Evolutionary conservation across 2,888 invertebrate genomes (phyloP), one percentile per base, ranked within the genome.

Genomic region (Hyalella azteca): DNA sequence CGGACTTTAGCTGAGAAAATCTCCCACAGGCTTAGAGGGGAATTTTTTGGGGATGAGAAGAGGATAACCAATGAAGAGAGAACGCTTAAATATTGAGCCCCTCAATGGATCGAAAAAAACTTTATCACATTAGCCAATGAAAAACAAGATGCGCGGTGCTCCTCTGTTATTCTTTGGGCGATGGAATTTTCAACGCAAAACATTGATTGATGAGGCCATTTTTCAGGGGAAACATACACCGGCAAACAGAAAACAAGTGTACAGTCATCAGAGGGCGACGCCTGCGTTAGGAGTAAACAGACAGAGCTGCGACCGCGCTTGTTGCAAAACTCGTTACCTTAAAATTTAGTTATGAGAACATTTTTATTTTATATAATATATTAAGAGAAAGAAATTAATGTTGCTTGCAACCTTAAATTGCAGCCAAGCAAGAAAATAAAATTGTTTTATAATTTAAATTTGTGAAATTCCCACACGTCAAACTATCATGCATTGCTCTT

Each of bases 91-190:
- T 66, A 66, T 32, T 36, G 66, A 32, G 66, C 36, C 66, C 66
- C 36, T 66, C 66, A 66, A 66, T 66, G 36, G 66, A 32, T 66
- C 66, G n/a, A 36, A 32, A 66, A 66, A 66, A 66, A 66, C 66
- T 66, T 66, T 66, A 66, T 66, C 36, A 66, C 66, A 66, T 66
- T 66, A 66, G 66, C 66, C 66, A 36, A 66, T 66, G 66, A 66
- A 66, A 66, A 66, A 66, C 66, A 66, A 36, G 66, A 66, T 66
- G 66, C 66, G 66, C 36, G 66, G 36, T 32, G 66, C 29, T 66
- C 36, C 66, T 36, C 36, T 32, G 66, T 36, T 66, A 32, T 66
- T 66, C 36, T 66, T 54, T 54, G 9, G 54, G 5, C 26, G 26
- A 29, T 26, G 54, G 22, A 54, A 54, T 54, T 54, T 54, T 54